phyloP scores from a whole-genome alignment of 2,113 vertebrate genomes.

The Carollia perspicillata region DNA sequence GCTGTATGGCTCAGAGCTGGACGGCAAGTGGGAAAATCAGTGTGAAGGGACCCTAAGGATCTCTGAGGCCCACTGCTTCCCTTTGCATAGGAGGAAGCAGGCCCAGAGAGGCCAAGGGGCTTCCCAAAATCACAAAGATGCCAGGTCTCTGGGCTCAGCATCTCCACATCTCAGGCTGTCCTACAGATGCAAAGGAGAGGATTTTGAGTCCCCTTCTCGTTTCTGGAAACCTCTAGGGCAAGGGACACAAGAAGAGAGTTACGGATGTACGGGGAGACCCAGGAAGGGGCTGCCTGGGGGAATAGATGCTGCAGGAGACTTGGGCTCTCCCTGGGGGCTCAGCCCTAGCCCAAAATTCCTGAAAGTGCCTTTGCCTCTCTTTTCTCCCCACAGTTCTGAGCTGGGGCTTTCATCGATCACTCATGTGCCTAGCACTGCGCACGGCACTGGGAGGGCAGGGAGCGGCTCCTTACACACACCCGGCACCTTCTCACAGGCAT shows the following conservation, averaged over 20 bases:
- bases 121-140: background rate
- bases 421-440: background rate
- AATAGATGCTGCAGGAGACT: background rate
- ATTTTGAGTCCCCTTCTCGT: background rate
- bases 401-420: background rate
- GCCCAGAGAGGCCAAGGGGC: background rate
- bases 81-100: background rate
- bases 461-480: background rate
- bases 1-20: background rate
- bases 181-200: background rate
- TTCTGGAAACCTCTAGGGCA: background rate
- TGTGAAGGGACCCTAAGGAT: background rate
- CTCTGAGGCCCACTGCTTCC: background rate
- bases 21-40: background rate
- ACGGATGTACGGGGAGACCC: background rate
- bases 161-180: background rate
- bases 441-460: background rate
- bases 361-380: background rate
- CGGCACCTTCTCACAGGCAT: background rate
- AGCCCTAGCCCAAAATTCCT: background rate
- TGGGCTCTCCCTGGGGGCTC: background rate
- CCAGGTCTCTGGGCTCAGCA: background rate
- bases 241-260: background rate
- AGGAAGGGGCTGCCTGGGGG: background rate
- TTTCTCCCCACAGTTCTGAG: background rate